Percentiles rank a stretch among this genome's conserved stretches.
Conservation (phyloP, 2,797 vertebrate species). For the Thunnus albacares region DNA sequence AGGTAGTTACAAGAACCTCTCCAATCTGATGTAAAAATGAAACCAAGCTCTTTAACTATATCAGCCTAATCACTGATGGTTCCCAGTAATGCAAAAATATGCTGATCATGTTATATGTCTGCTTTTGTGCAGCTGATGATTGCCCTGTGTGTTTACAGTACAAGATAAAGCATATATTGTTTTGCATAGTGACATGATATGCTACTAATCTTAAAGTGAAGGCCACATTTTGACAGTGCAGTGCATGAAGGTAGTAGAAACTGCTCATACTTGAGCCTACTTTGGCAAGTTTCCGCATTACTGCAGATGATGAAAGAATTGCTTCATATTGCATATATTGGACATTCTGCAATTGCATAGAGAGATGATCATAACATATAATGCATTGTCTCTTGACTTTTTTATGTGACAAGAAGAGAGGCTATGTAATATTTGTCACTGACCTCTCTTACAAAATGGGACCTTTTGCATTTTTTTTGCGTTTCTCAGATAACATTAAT, state of each 20-base stretch:
- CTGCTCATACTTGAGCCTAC: not conserved
- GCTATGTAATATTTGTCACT: not conserved
- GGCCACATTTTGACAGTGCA: constrained; percentile 38
- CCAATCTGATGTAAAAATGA: constrained; percentile 47
- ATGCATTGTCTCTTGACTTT: constrained; percentile 1
- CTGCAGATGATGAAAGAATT: constrained; percentile 55
- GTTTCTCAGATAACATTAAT: constrained; percentile 17
- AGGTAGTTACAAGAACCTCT: constrained; percentile 86
- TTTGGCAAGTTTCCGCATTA: constrained; percentile 22
- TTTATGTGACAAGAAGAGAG: not conserved
- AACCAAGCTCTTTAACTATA: constrained; percentile 17
- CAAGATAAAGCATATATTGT: constrained; percentile 13
- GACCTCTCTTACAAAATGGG: constrained; percentile 35
- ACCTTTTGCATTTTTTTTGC: constrained; percentile 20
- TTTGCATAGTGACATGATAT: constrained; percentile 30
- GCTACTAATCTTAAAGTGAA: constrained; percentile 16
- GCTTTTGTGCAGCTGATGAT: constrained; percentile 2
- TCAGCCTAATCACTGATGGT: not conserved
- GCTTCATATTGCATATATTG: constrained; percentile 24
- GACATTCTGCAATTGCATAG: constrained; percentile 13
- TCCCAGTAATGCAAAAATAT: constrained; percentile 15
- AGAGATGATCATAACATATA: not conserved
- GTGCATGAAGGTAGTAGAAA: constrained; percentile 7
- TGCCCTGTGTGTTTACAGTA: constrained; percentile 21
- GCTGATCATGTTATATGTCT: constrained; percentile 15